Percentiles rank a stretch among this genome's conserved stretches.
These are phyloP conservation scores for Trichosurus vulpecula DNA, from an alignment of 2,797 vertebrate species.

Conservation along the genomic window DNA sequence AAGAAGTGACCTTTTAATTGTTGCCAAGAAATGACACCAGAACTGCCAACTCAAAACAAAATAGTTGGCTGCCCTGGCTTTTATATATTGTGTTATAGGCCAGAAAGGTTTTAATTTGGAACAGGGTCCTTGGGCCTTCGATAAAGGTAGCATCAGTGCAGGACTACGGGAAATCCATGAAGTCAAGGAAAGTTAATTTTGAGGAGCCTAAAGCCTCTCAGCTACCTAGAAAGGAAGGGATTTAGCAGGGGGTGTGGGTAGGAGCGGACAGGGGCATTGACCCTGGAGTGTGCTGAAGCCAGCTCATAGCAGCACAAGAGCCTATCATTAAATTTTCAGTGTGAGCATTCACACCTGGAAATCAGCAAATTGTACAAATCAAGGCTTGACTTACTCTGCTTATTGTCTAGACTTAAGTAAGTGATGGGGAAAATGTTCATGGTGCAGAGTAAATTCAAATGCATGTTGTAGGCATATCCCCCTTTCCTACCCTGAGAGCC, in stretches of 20 bases:
- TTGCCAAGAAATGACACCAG: not conserved
- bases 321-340: not conserved
- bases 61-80: conserved; percentile 41
- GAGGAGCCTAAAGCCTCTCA: not conserved
- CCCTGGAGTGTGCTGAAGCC: not conserved
- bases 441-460: not conserved
- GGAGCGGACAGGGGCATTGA: not conserved
- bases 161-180: not conserved
- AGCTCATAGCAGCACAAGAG: not conserved
- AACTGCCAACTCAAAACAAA: conserved; percentile 21
- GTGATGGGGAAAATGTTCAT: not conserved
- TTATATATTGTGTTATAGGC: not conserved
- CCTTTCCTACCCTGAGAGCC: not conserved
- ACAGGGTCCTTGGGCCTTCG: not conserved
- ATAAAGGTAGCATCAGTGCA: not conserved
- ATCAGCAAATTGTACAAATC: not conserved
- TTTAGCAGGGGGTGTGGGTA: not conserved
- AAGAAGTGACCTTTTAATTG: conserved; percentile 14
- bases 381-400: not conserved
- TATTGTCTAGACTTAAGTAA: not conserved
- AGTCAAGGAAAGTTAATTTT: not conserved
- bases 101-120: not conserved
- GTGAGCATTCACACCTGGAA: not conserved
- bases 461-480: not conserved
- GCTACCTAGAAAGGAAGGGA: not conserved